Percentiles rank a stretch among this genome's conserved stretches.
These are phyloP conservation scores for Andrena camellia DNA, from an alignment of 2,888 invertebrate genomes.

Conservation along the genomic window DNA sequence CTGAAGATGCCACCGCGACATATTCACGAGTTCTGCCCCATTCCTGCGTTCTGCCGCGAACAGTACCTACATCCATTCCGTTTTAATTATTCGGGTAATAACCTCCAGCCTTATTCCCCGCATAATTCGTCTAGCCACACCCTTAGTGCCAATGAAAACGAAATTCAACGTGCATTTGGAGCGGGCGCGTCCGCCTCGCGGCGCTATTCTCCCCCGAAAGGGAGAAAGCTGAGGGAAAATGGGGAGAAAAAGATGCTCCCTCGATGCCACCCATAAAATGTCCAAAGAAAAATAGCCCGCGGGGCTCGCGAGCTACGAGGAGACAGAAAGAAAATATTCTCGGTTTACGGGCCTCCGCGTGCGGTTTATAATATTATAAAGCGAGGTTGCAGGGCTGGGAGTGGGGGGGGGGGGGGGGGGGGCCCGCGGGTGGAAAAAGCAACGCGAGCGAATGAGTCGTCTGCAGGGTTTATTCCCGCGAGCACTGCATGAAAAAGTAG, in stretches of 20 bases:
- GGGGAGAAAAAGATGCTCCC: constrained; percentile 25
- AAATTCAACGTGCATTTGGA: background rate
- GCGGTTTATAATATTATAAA: constrained; percentile 55
- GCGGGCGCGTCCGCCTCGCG: background rate
- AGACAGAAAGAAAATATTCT: constrained; percentile 49
- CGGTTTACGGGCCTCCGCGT: constrained; percentile 51
- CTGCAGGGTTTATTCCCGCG: constrained; percentile 19
- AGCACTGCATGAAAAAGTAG: constrained; percentile 38
- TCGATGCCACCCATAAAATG: constrained; percentile 39
- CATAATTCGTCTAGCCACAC: constrained; percentile 37
- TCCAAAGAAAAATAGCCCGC: constrained; percentile 50
- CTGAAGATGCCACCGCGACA: background rate
- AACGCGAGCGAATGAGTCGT: constrained; percentile 40
- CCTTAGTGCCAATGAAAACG: constrained; percentile 46
- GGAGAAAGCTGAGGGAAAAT: background rate
- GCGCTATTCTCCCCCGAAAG: background rate
- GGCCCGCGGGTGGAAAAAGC: constrained; percentile 25
- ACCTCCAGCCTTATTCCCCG: constrained; percentile 10
- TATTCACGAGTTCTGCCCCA: background rate
- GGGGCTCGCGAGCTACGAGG: constrained; percentile 13
- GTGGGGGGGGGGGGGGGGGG: too few relatives aligned
- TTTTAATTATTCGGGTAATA: constrained; percentile 20
- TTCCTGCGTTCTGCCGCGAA: background rate
- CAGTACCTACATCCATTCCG: background rate
- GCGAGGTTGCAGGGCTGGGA: background rate